Evolutionary conservation across 2,888 invertebrate species (phyloP), one percentile per base, ranked within the genome.

Genomic region (Acleris laterana): DNA sequence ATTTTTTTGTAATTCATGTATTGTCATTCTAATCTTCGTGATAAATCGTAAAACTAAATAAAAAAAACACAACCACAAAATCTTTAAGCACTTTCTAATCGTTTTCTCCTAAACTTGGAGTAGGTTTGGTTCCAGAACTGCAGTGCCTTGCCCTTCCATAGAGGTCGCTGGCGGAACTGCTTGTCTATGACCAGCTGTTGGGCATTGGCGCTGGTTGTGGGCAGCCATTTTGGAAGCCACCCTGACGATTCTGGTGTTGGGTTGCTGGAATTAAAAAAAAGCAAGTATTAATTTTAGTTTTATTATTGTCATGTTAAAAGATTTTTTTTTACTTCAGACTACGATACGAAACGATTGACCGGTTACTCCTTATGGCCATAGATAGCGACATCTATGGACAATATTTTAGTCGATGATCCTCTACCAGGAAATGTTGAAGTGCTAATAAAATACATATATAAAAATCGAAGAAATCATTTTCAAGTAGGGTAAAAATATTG

Each of bases 111-210:
- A 59, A 86, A 88, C 68, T 89, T 88, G 0, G 82, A 73, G 68
- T 92, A 91, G 0, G 85, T 88, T 25, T 71, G 68, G 61, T 90
- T 87, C 91, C 89, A 92, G 68, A 83, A 87, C 9, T 70, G 68
- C 13, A 89, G 74, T 1, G 75, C 72, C 22, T 82, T 74, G 6
- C 84, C 81, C 3, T 78, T 75, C 89, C 89, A 89, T 3, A 90
- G 68, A 2, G 79, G 77, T 42, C 78, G 74, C 28, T 74, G 78
- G 0, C 82, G 77, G 46, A 82, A 81, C n/a, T 78, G 60, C 50
- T 76, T 77, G 71, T 89, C 84, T 71, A 91, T 86, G 68, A 83
- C 74, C 19, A 88, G 68, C 1, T 85, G 51, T 13, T 70, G 75
- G 16, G 83, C 85, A 25, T 83, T 71, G 11, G 62, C 55, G 42